A percentile compares a stretch with the other conserved stretches of the same genome.
Conservation (phyloP, 2,797 vertebrate species). For the Protonibea diacanthus region DNA sequence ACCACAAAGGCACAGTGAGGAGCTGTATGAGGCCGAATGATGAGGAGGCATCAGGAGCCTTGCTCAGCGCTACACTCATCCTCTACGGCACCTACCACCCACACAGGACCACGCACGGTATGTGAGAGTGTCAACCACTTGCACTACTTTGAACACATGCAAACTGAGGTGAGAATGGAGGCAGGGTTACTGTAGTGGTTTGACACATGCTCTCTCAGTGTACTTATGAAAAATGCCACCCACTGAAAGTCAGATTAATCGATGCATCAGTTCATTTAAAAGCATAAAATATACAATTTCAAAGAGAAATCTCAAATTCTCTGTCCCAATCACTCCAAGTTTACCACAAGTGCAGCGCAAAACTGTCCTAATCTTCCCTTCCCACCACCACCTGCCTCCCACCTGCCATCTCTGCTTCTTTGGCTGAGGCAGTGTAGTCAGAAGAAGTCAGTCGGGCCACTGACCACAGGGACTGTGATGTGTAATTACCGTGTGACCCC, state of each 20-base stretch:
- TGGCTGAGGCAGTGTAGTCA: constrained; percentile 51
- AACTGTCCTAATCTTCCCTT: constrained; percentile 7
- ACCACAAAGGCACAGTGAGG: constrained; percentile 68
- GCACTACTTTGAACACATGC: constrained; percentile 35
- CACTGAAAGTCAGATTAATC: constrained; percentile 17
- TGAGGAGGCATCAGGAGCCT: constrained; percentile 63
- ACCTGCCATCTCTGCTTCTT: constrained; percentile 38
- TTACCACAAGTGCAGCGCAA: constrained; percentile 1
- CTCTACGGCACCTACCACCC: constrained; percentile 76
- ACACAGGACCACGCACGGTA: constrained; percentile 53
- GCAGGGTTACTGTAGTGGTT: constrained; percentile 23
- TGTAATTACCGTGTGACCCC: constrained; percentile 83
- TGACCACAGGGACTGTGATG: constrained; percentile 80
- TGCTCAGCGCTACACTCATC: constrained; percentile 65
- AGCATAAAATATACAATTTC: background rate
- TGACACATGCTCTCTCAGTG: constrained; percentile 24
- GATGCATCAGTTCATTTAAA: constrained; percentile 11
- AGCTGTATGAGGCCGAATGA: constrained; percentile 53
- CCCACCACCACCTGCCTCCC: constrained; percentile 21
- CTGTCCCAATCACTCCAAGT: background rate
- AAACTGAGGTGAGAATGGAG: constrained; percentile 38
- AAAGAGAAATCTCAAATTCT: background rate
- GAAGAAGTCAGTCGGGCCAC: constrained; percentile 57
- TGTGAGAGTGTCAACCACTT: constrained; percentile 41
- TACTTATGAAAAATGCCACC: constrained; percentile 7